Conservation (phyloP, 2,888 invertebrate genomes). For the Lithophane socia region DNA sequence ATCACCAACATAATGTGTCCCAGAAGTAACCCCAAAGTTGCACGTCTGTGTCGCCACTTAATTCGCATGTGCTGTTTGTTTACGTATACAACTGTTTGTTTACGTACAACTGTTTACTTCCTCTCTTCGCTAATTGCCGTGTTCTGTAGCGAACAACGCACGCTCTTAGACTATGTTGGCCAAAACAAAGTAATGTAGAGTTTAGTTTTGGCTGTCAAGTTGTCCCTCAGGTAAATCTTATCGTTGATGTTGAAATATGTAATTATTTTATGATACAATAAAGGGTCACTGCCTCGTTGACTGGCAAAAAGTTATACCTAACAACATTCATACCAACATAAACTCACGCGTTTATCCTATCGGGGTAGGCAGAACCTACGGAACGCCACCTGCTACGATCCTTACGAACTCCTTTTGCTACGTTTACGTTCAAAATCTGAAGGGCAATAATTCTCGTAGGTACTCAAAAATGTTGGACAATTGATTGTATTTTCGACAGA, state of each 20-base stretch:
- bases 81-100: constrained; percentile 58
- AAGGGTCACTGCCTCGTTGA: too few species aligned
- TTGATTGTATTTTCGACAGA: too few species aligned
- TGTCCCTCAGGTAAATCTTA: background rate
- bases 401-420: too few species aligned
- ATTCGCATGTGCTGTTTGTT: constrained; percentile 48
- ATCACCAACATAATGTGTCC: background rate
- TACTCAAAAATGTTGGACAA: too few species aligned
- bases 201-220: background rate
- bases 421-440: too few species aligned
- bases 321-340: background rate
- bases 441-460: too few species aligned
- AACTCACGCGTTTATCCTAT: too few species aligned
- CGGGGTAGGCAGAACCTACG: too few species aligned
- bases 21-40: constrained; percentile 13
- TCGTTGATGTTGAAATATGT: background rate
- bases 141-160: constrained; percentile 17
- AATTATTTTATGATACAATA: background rate
- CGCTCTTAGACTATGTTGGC: background rate
- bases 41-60: constrained; percentile 14
- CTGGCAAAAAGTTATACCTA: background rate
- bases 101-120: constrained; percentile 60
- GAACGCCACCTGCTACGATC: too few species aligned
- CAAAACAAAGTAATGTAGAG: background rate
- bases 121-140: constrained; percentile 53